Conservation (phyloP, 2,113 vertebrate genomes). For the Spilogale gracilis region DNA sequence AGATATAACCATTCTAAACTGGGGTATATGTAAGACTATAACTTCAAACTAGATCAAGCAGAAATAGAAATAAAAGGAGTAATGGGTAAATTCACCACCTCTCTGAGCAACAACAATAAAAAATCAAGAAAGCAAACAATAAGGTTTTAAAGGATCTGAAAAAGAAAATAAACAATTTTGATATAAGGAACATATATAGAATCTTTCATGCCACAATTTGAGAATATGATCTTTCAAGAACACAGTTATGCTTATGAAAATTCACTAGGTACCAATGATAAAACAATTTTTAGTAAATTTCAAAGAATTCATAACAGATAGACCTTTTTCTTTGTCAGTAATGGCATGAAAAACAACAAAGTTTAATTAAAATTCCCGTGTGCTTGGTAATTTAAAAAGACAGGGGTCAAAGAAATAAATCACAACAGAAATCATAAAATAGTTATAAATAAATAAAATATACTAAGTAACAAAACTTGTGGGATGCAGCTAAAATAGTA, state of each 20-base stretch:
- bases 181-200: no score
- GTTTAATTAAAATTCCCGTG: background rate
- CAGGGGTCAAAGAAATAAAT: background rate
- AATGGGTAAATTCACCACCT: no score
- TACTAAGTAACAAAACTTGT: background rate
- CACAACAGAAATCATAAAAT: background rate
- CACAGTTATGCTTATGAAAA: no score
- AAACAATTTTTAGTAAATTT: background rate
- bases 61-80: background rate
- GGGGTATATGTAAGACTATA: background rate
- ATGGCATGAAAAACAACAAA: background rate
- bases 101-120: no score
- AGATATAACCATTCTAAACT: background rate
- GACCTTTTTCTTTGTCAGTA: background rate
- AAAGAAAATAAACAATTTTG: no score
- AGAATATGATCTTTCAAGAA: no score
- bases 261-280: no score
- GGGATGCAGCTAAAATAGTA: background rate
- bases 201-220: no score
- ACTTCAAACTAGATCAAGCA: background rate
- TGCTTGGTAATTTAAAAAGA: background rate
- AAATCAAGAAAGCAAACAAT: no score
- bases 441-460: background rate
- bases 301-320: background rate
- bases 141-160: no score